Evolutionary conservation across 2,113 vertebrate genomes (phyloP).

Genomic region (Engraulis encrasicolus): DNA sequence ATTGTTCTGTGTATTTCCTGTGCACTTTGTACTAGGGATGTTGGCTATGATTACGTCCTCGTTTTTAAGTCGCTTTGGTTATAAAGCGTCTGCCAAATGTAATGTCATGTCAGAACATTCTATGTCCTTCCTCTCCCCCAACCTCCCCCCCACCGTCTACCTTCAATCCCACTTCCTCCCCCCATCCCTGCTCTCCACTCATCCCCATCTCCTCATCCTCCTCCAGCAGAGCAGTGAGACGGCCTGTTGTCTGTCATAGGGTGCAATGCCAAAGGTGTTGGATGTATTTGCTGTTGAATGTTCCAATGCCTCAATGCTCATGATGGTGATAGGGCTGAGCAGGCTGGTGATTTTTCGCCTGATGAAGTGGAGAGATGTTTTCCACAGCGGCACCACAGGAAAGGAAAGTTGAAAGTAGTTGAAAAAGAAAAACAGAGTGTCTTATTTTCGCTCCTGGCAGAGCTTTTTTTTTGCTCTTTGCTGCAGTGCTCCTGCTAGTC

Average conservation of each 20-base stretch:
- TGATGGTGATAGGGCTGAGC: background rate
- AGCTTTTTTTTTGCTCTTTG: constrained; percentile 9
- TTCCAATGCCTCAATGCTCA: background rate
- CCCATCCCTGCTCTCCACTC: too few relatives aligned
- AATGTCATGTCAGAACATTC: background rate
- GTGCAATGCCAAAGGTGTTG: background rate
- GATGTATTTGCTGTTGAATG: too few relatives aligned
- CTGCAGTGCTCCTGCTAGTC: background rate
- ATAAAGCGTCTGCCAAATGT: constrained; percentile 53
- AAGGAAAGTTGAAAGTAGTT: background rate
- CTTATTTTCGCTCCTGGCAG: background rate
- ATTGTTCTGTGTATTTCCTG: too few relatives aligned
- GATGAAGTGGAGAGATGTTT: constrained; percentile 18
- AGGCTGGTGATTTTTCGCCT: background rate
- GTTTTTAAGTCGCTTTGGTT: constrained; percentile 52
- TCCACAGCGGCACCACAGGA: background rate
- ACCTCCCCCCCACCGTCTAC: background rate
- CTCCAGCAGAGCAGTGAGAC: constrained; percentile 17
- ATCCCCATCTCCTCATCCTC: too few relatives aligned
- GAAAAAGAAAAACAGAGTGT: background rate
- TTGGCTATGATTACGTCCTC: too few relatives aligned
- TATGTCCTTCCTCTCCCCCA: background rate
- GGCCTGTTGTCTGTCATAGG: constrained; percentile 4
- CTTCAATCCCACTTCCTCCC: background rate
- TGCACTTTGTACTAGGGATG: too few relatives aligned